phyloP scores from a whole-genome alignment of 2,113 vertebrate species.

The Progne subis region DNA sequence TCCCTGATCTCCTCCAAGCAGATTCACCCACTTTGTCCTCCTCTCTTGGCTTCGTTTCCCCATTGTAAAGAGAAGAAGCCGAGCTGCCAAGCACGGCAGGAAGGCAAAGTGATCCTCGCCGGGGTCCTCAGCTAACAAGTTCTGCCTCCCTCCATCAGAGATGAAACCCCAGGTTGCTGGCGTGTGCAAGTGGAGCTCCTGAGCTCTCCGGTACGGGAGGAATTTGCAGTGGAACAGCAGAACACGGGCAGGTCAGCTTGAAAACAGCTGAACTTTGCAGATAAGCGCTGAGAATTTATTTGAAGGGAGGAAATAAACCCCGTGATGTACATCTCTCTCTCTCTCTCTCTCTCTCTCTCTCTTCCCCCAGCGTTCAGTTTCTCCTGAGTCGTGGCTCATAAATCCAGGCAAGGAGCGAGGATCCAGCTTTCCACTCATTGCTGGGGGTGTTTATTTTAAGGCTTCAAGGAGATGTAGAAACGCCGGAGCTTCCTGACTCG shows the following conservation, averaged over 20 bases:
- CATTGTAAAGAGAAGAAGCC: neutral
- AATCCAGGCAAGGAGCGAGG: neutral
- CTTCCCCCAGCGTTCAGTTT: neutral
- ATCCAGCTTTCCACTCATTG: neutral
- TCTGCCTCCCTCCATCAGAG: neutral
- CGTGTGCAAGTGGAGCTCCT: neutral
- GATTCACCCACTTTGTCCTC: neutral
- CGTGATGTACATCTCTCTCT: neutral
- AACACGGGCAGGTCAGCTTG: neutral
- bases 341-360: neutral
- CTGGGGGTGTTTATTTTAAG: neutral
- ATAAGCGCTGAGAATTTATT: slow-evolving; percentile 43
- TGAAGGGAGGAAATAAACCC: neutral
- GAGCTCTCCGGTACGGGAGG: neutral
- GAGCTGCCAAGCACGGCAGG: slow-evolving; percentile 14
- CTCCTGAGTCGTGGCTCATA: neutral
- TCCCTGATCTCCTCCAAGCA: neutral
- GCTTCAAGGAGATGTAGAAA: neutral
- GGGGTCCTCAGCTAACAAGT: neutral
- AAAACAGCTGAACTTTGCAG: slow-evolving; percentile 62
- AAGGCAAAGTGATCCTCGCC: neutral
- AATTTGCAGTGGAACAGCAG: slow-evolving; percentile 1
- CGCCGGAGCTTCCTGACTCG: neutral
- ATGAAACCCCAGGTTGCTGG: neutral
- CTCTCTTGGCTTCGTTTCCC: neutral